Conservation (phyloP, 2,797 vertebrate genomes). For the Phylloscopus collybita region DNA sequence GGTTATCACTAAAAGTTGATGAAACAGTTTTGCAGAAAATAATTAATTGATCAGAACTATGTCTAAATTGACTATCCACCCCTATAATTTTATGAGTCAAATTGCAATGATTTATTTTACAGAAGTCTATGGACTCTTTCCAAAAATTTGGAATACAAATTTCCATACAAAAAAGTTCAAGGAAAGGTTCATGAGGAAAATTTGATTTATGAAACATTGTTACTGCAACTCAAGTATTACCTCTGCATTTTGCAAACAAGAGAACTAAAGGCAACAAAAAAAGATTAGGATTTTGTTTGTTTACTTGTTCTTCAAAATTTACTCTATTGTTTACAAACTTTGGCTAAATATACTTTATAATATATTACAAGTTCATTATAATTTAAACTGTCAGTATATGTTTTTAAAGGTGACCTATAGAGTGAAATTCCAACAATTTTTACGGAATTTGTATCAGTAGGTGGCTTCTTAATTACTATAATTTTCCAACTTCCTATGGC, state of each 20-base stretch:
- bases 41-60: neutral
- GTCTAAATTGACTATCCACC: neutral
- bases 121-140: neutral
- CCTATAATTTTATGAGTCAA: neutral
- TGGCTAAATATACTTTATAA: neutral
- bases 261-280: neutral
- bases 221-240: neutral
- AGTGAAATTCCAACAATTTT: slow-evolving; percentile 3
- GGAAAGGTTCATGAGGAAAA: neutral
- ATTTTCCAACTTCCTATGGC: neutral
- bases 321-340: neutral
- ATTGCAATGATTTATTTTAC: neutral
- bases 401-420: neutral
- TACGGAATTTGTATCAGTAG: neutral
- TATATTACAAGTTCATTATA: neutral
- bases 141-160: neutral
- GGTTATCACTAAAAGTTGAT: neutral
- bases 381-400: neutral
- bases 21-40: neutral
- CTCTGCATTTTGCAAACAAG: neutral
- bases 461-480: neutral
- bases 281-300: neutral
- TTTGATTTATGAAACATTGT: neutral
- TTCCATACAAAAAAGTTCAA: neutral
- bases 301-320: neutral